Base-by-base conservation (phyloP, 2,113 vertebrate species). In the Sula dactylatra region DNA sequence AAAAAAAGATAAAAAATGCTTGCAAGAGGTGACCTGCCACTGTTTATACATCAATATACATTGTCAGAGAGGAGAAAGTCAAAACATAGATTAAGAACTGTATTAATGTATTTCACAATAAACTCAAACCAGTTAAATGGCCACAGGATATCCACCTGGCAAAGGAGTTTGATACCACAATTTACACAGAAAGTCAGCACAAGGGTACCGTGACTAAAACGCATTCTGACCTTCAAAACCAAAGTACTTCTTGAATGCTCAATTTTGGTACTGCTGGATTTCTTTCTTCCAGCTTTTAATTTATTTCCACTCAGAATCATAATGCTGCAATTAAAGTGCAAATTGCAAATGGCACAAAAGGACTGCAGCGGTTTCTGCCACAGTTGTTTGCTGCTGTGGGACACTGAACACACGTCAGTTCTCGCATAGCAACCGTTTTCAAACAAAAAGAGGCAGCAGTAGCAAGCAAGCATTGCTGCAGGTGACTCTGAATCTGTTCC, bases 21-120 rank as follows among this genome's bases (percentile, higher is more conserved):
- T 47, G 40, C 52, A 72, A 32, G 55, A 93, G 84, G 86, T 96
- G 55, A 93, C 78, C 88, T 86, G 72, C 34, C 47, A 86, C 66
- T 97, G 87, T 93, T 96, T 93, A 92, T 52, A n/a, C 34, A 96
- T 89, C 88, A 95, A 82, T 47, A 93, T 29, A 82, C 56, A 27
- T 56, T 47, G 73, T 38, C 71, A 74, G 92, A 91, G 72, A 76
- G 67, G 31, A 91, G 44, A 92, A 97, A 92, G 66, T 38, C 78
- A 90, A 97, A 97, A 90, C 88, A 96, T 34, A 80, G 81, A 64
- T 88, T 56, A 92, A 91, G 86, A 96, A 90, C n/a, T 50, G 45
- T 34, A 69, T 47, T 61, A 69, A 88, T 49, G 45, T 85, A 82
- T 86, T 96, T 81, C 90, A 82, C 70, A 82, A 85, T 94, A 85